Evolutionary conservation across 2,797 vertebrate species (phyloP).

Genomic region (Rhadinocentrus ornatus): DNA sequence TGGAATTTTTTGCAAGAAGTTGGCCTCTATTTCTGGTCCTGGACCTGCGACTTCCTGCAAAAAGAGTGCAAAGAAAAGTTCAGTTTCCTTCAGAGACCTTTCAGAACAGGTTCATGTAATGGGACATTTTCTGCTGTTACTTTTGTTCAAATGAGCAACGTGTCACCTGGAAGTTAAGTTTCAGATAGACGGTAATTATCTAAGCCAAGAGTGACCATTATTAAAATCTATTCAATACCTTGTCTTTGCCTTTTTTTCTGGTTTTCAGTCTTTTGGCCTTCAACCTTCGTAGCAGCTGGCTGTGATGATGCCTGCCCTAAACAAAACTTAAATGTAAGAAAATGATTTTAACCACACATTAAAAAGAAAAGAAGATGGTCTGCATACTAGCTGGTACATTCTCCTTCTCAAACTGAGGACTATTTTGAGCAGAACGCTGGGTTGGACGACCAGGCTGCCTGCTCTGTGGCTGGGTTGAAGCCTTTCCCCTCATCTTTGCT

Average conservation of each 20-base stretch:
- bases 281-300: conserved; percentile 70
- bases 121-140: too few species aligned
- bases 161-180: too few species aligned
- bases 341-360: neutral
- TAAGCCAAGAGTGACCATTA: too few species aligned
- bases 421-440: conserved; percentile 75
- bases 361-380: neutral
- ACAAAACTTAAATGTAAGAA: neutral
- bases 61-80: neutral
- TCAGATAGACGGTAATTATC: too few species aligned
- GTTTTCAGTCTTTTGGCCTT: conserved; percentile 85
- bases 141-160: too few species aligned
- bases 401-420: conserved; percentile 74
- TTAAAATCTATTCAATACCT: conserved; percentile 73
- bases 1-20: conserved; percentile 88
- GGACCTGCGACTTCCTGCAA: conserved; percentile 88
- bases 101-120: too few species aligned
- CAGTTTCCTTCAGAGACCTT: neutral
- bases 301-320: conserved; percentile 62
- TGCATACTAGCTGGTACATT: conserved; percentile 62
- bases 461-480: conserved; percentile 66
- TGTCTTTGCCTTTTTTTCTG: conserved; percentile 89
- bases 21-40: conserved; percentile 94
- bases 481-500: conserved; percentile 77
- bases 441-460: conserved; percentile 66